Evolutionary conservation across 2,888 invertebrate species (phyloP), one percentile per base, ranked within the genome.

Genomic region (Microplitis manilae): DNA sequence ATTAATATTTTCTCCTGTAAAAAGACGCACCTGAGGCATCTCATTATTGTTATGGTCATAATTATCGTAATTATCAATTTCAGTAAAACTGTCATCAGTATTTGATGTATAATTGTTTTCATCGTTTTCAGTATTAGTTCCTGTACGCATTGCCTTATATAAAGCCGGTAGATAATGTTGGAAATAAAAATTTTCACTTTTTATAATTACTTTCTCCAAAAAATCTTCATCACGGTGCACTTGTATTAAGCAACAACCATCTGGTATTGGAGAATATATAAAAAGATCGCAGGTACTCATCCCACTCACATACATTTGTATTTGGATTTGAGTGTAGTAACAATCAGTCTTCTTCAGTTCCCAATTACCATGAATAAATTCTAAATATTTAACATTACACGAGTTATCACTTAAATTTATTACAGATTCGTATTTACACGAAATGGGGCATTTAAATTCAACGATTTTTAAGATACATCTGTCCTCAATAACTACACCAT

Each of bases 281-380:
- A 74, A 81, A 13, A 81, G 41, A 75, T 81, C 79, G 76, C 81
- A 79, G 59, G 67, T 38, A 17, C n/a, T 74, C 64, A 77, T 65
- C 41, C 80, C 80, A 41, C 77, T 69, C 68, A 80, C 59, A 17
- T 81, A 79, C 70, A 78, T 69, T 72, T 79, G 78, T 40, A 79
- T 76, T 76, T 79, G 79, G 60, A 74, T 72, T 59, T 79, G 80
- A 39, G 75, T 79, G 40, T 78, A 79, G 72, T 80, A 81, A 8
- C n/a, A 20, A 60, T 50, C 20, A 70, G 68, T 77, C 62, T 72
- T 60, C 62, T 75, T 78, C 1, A 79, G 30, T 15, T 70, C 6
- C 9, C 73, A 68, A 6, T 59, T 65, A 20, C 76, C 70, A 68
- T 69, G 70, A 15, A 38, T 17, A 61, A 70, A 69, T 62, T 75